phyloP scores from a whole-genome alignment of 2,888 invertebrate genomes.

The Folsomia candida region DNA sequence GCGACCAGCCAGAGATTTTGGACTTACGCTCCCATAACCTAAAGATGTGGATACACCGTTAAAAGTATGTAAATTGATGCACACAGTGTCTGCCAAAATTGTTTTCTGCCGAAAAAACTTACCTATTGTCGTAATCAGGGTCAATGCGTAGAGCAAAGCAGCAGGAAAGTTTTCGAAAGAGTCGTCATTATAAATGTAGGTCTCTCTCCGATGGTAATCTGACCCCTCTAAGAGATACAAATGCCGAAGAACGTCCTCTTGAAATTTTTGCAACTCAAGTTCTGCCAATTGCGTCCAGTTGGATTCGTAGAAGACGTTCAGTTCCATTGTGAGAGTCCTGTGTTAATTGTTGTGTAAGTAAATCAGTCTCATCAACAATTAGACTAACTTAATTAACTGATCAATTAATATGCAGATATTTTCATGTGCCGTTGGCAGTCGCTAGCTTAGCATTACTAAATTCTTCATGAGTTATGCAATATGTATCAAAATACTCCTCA shows the following conservation, averaged over 20 bases:
- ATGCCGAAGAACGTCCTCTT: constrained; percentile 58
- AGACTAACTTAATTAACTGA: too few species aligned
- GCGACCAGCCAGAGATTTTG: constrained; percentile 49
- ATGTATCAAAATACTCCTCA: too few species aligned
- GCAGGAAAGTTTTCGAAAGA: constrained; percentile 73
- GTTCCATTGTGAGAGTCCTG: constrained; percentile 56
- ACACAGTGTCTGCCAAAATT: not conserved
- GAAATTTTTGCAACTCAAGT: constrained; percentile 80
- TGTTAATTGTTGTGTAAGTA: too few species aligned
- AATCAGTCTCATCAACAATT: too few species aligned
- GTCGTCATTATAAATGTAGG: constrained; percentile 52
- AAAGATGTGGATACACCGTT: too few species aligned
- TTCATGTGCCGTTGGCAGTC: too few species aligned
- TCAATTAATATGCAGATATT: too few species aligned
- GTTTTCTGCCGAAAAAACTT: constrained; percentile 54
- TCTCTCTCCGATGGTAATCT: constrained; percentile 55
- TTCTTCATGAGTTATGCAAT: too few species aligned
- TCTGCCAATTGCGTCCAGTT: constrained; percentile 88
- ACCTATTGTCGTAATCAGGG: constrained; percentile 93
- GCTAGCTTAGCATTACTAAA: too few species aligned
- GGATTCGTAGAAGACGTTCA: constrained; percentile 84
- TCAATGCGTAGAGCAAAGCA: constrained; percentile 87
- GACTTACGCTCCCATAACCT: constrained; percentile 51
- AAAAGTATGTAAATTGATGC: not conserved
- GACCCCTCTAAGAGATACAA: constrained; percentile 51